A percentile compares a stretch with the other conserved stretches of the same genome.
Evolutionary conservation across 2,888 invertebrate genomes (phyloP).

Genomic region (Conistra vaccinii): DNA sequence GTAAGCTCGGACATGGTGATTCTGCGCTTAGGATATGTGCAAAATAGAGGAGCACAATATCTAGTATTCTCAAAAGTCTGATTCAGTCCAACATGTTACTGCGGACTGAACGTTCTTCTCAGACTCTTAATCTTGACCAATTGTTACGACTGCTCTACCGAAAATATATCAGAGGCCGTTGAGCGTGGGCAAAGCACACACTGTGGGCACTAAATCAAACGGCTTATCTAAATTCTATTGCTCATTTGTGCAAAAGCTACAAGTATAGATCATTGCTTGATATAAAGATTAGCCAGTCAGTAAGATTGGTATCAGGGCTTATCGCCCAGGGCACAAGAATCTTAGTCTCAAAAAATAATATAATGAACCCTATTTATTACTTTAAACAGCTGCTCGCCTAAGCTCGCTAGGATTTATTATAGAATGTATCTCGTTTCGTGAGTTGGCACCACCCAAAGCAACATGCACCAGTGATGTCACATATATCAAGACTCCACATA

Average conservation of each 20-base stretch:
- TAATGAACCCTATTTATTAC: background rate
- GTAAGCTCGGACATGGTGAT: slow-evolving; percentile 19
- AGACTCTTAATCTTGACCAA: background rate
- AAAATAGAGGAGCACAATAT: slow-evolving; percentile 5
- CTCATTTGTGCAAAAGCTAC: background rate
- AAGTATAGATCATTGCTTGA: background rate
- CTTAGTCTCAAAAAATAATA: background rate
- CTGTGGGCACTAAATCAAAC: slow-evolving; percentile 3
- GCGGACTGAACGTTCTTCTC: background rate
- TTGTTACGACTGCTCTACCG: slow-evolving; percentile 1
- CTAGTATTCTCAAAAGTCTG: slow-evolving; percentile 10
- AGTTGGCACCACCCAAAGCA: slow-evolving; percentile 44
- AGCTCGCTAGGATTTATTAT: slow-evolving; percentile 13
- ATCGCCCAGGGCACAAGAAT: background rate
- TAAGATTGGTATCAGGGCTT: background rate
- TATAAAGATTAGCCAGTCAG: background rate
- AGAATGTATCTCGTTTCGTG: slow-evolving; percentile 34
- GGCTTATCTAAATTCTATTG: background rate
- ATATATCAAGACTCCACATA: slow-evolving; percentile 44
- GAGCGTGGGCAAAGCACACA: background rate
- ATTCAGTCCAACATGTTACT: background rate
- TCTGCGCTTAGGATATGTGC: slow-evolving; percentile 3
- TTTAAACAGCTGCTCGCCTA: background rate
- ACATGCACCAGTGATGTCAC: slow-evolving; percentile 38
- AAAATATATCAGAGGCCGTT: slow-evolving; percentile 5